A percentile compares a stretch with the other conserved stretches of the same genome.
Conservation (phyloP, 2,888 invertebrate species). For the Cephus nigrinus region DNA sequence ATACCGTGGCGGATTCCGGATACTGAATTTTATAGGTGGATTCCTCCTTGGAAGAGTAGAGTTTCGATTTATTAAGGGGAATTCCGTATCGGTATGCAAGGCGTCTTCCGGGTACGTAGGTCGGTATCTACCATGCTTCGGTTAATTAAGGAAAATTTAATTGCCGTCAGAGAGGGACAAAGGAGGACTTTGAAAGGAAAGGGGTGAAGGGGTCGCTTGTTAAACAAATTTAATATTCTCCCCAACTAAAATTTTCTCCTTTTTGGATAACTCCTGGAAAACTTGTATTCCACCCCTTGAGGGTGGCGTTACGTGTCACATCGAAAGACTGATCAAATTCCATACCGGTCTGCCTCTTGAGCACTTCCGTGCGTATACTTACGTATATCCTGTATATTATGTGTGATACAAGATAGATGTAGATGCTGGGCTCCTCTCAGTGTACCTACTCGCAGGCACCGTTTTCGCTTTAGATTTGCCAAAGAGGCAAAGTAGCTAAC, state of each 20-base stretch:
- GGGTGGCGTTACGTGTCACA: constrained; percentile 51
- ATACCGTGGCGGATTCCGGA: constrained; percentile 10
- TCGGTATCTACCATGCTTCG: background rate
- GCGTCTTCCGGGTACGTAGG: background rate
- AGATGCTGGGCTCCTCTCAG: constrained; percentile 11
- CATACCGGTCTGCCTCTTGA: constrained; percentile 20
- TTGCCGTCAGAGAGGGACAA: background rate
- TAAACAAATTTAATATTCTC: constrained; percentile 59
- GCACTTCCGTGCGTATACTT: constrained; percentile 28
- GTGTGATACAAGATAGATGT: constrained; percentile 17
- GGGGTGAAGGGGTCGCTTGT: constrained; percentile 27
- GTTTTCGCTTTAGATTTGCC: constrained; percentile 42
- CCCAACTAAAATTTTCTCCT: constrained; percentile 36
- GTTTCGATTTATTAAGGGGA: background rate
- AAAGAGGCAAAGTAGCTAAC: constrained; percentile 49
- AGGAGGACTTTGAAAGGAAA: background rate
- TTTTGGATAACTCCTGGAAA: constrained; percentile 47
- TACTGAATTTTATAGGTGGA: background rate
- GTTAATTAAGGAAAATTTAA: constrained; percentile 10
- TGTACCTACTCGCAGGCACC: background rate
- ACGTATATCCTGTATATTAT: constrained; percentile 22
- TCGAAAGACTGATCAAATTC: constrained; percentile 62
- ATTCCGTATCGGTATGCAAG: background rate
- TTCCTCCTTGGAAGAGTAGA: background rate
- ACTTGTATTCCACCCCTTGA: constrained; percentile 38